phyloP scores from a whole-genome alignment of 2,888 invertebrate species.

The Conistra vaccinii region DNA sequence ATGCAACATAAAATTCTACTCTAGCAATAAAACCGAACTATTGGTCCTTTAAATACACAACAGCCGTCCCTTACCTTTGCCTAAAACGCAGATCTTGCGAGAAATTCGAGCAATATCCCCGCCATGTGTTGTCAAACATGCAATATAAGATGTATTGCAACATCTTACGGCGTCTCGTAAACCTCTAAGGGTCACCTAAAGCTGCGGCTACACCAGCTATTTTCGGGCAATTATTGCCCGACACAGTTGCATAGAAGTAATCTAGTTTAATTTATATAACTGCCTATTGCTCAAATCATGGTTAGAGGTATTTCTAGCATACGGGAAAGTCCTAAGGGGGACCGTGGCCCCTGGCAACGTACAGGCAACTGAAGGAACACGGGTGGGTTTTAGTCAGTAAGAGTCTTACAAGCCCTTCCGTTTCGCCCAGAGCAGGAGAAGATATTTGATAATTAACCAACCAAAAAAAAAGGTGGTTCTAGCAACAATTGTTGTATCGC shows the following conservation, averaged over 20 bases:
- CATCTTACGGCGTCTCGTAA: constrained; percentile 75
- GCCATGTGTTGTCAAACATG: constrained; percentile 74
- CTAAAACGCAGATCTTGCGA: constrained; percentile 32
- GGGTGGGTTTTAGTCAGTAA: too few relatives aligned
- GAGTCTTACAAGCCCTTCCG: too few relatives aligned
- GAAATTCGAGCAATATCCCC: constrained; percentile 48
- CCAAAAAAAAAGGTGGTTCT: too few relatives aligned
- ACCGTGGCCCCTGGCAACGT: too few relatives aligned
- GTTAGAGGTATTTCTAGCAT: too few relatives aligned
- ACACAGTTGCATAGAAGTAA: background rate
- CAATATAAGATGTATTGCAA: constrained; percentile 77
- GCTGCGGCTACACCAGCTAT: constrained; percentile 28
- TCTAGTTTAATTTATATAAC: background rate
- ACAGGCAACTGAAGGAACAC: too few relatives aligned
- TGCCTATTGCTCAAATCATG: background rate
- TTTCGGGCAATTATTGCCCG: background rate
- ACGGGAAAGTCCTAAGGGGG: too few relatives aligned
- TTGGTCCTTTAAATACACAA: constrained; percentile 49
- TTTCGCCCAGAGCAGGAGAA: too few relatives aligned
- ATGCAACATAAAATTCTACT: constrained; percentile 35
- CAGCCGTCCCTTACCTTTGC: constrained; percentile 38
- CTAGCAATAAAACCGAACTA: constrained; percentile 37
- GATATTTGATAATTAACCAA: too few relatives aligned
- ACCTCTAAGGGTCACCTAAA: constrained; percentile 74
- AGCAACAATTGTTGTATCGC: background rate